Evolutionary conservation across 2,888 invertebrate genomes (phyloP), one percentile per base, ranked within the genome.

Genomic region (Eristalis arbustorum): DNA sequence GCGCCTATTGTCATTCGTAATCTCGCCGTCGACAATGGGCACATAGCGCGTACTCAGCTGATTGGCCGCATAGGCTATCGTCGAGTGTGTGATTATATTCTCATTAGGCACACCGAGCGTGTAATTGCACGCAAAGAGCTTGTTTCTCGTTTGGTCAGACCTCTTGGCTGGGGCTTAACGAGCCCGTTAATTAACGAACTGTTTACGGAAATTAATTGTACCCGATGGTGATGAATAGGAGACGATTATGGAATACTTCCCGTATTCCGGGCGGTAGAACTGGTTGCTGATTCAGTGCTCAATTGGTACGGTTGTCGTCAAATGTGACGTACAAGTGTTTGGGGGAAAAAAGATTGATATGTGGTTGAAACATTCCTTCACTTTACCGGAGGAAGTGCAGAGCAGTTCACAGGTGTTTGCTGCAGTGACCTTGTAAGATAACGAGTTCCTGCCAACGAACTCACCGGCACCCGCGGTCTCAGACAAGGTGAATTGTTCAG

Each of bases 101-200:
- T 13, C 62, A 69, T 69, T 62, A 62, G 42, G 23, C 23, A 22
- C 11, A 34, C 28, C 1, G 49, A 49, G 31, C 34, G 59, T 42
- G 18, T 62, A 72, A 72, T 72, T 67, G n/a, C 40, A 59, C 28
- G 22, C 67, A 18, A 18, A 75, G 42, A 75, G 42, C 18, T n/a
- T 8, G 49, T 18, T 49, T 18, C 49, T 18, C 18, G 49, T 49
- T 49, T n/a, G 49, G 6, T n/a, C 8, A 18, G 49, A 49, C 18
- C 49, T 49, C 49, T 49, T n/a, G 49, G 49, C 6, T 18, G 49
- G 18, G 1, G n/a, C 18, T 49, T 49, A 49, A 49, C 18, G 49
- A 49, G 49, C 49, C 49, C n/a, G 49, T 49, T 49, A 18, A 49
- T 49, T 49, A 49, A 49, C 49, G 49, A 3, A 8, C 1, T 49